phyloP scores from a whole-genome alignment of 2,113 vertebrate genomes.

The Lathamus discolor region DNA sequence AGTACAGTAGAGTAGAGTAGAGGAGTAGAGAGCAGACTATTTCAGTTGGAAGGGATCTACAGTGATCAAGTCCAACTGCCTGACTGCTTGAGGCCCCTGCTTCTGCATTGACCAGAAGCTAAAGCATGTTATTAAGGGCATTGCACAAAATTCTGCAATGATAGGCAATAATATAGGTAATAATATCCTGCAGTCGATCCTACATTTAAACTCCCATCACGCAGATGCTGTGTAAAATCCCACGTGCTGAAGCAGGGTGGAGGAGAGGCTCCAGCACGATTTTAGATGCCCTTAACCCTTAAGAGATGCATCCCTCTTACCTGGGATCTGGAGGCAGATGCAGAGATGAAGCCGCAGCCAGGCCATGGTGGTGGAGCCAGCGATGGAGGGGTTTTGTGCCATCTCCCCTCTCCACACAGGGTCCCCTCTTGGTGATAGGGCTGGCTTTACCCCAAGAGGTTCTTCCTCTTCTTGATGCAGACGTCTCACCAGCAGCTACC shows the following conservation, averaged over 20 bases:
- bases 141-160: rapidly evolving
- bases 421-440: neutral
- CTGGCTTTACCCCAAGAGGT: neutral
- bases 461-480: neutral
- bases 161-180: neutral
- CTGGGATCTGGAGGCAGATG: constrained; percentile 48
- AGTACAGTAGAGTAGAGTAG: neutral
- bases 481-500: neutral
- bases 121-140: rapidly evolving
- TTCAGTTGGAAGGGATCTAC: neutral
- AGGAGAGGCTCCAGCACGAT: neutral
- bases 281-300: neutral
- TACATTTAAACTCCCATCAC: neutral
- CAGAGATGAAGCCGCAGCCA: neutral
- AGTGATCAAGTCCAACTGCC: neutral
- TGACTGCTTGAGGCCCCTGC: neutral
- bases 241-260: rapidly evolving
- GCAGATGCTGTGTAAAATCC: neutral
- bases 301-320: neutral
- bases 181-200: neutral
- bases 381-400: neutral
- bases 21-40: neutral
- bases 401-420: neutral
- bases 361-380: neutral
- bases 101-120: neutral